A percentile compares a stretch with the other conserved stretches of the same genome.
Evolutionary conservation across 2,888 invertebrate species (phyloP).

Genomic region (Dicycla oo): DNA sequence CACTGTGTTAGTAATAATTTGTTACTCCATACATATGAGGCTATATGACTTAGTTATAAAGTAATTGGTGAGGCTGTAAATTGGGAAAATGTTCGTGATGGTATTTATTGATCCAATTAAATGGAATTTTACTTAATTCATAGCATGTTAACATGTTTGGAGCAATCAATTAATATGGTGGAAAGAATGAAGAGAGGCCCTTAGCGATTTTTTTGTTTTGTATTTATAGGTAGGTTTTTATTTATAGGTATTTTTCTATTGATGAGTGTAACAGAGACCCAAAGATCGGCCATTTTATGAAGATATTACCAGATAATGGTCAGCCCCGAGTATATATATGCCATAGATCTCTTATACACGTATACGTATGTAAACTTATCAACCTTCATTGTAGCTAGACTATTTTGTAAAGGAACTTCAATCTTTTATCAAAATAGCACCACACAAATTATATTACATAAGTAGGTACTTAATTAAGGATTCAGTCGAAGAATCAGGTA

Average conservation of each 20-base stretch:
- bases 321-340: too few relatives aligned
- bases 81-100: conserved; percentile 18
- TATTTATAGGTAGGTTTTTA: too few relatives aligned
- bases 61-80: conserved; percentile 34
- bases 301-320: too few relatives aligned
- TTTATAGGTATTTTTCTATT: too few relatives aligned
- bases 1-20: conserved; percentile 38
- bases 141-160: background rate
- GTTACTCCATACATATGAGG: conserved; percentile 28
- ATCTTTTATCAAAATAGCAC: background rate
- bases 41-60: conserved; percentile 20
- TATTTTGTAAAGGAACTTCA: background rate
- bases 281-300: too few relatives aligned
- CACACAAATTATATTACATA: background rate
- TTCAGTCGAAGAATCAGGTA: background rate
- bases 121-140: background rate
- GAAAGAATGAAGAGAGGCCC: too few relatives aligned
- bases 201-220: too few relatives aligned
- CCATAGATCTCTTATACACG: too few relatives aligned
- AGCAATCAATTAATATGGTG: background rate
- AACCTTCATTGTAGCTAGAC: too few relatives aligned
- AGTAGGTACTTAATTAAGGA: background rate
- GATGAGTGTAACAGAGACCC: too few relatives aligned
- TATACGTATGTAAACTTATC: too few relatives aligned
- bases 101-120: conserved; percentile 38